A percentile compares a stretch with the other conserved stretches of the same genome.
phyloP scores from a whole-genome alignment of 2,797 vertebrate genomes.

The Ataeniobius toweri region DNA sequence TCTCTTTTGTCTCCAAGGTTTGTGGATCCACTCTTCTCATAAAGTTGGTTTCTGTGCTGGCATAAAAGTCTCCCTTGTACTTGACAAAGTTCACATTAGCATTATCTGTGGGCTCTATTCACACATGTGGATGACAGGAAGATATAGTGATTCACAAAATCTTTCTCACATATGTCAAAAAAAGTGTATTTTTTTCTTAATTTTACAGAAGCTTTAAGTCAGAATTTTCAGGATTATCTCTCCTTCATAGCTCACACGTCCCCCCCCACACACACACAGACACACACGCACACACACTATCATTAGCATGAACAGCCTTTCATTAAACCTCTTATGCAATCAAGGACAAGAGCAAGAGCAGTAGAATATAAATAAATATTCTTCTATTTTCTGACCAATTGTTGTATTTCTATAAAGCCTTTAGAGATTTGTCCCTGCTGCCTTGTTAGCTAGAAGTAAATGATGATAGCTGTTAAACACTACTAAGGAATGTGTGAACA shows the following conservation, averaged over 20 bases:
- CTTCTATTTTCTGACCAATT: constrained; percentile 11
- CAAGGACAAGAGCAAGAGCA: constrained; percentile 9
- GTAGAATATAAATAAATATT: constrained; percentile 13
- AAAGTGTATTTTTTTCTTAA: constrained; percentile 6
- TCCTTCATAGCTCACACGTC: background rate
- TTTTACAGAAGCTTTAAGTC: constrained; percentile 26
- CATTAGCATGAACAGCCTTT: constrained; percentile 29
- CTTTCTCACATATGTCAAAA: background rate
- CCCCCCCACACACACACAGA: too few relatives aligned
- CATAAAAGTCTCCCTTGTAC: constrained; percentile 92
- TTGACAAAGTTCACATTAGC: constrained; percentile 88
- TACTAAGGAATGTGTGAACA: background rate
- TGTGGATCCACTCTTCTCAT: constrained; percentile 88
- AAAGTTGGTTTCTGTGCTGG: constrained; percentile 88
- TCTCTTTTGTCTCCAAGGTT: constrained; percentile 88
- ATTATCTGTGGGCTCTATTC: constrained; percentile 89
- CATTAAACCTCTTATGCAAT: constrained; percentile 11
- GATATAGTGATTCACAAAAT: constrained; percentile 1
- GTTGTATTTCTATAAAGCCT: constrained; percentile 26
- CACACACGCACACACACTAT: background rate
- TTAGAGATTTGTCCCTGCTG: constrained; percentile 22
- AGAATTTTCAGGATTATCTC: constrained; percentile 19
- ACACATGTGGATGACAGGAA: constrained; percentile 38
- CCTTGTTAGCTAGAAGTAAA: constrained; percentile 23
- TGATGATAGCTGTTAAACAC: constrained; percentile 4